A percentile compares a stretch with the other conserved stretches of the same genome.
Evolutionary conservation across 2,113 vertebrate species (phyloP).

Genomic region (Empidonax alnorum): DNA sequence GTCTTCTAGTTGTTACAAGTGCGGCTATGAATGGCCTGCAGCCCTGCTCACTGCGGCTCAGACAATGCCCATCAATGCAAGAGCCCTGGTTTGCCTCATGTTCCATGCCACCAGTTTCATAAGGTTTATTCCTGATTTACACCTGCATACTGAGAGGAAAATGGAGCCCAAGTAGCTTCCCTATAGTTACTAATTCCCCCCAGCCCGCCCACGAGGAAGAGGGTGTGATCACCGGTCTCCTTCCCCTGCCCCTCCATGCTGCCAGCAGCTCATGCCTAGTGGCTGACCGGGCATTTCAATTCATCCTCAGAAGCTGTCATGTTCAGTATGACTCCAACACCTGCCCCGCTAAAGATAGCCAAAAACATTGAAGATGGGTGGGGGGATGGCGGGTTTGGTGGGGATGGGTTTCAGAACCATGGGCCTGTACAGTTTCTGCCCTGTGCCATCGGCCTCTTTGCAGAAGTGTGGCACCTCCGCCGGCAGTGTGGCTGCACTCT

Average conservation of each 20-base stretch:
- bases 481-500: constrained; percentile 38
- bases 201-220: neutral
- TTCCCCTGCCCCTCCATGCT: neutral
- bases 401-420: constrained; percentile 97
- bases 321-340: neutral
- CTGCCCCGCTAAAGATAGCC: constrained; percentile 84
- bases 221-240: rapidly evolving
- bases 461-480: constrained; percentile 75
- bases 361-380: constrained; percentile 91
- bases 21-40: neutral
- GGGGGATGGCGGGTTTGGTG: constrained; percentile 86
- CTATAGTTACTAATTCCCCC: neutral
- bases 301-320: neutral
- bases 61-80: neutral
- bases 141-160: neutral
- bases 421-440: constrained; percentile 83
- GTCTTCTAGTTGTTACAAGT: neutral
- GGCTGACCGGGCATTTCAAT: neutral
- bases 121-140: neutral
- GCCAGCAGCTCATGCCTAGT: neutral
- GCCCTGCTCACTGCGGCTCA: neutral
- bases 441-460: constrained; percentile 57
- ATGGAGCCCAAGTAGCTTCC: neutral
- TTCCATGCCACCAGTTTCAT: neutral
- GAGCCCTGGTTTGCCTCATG: neutral